These are phyloP conservation scores for Emys orbicularis DNA, from an alignment of 2,797 vertebrate species.

Conservation along the genomic window DNA sequence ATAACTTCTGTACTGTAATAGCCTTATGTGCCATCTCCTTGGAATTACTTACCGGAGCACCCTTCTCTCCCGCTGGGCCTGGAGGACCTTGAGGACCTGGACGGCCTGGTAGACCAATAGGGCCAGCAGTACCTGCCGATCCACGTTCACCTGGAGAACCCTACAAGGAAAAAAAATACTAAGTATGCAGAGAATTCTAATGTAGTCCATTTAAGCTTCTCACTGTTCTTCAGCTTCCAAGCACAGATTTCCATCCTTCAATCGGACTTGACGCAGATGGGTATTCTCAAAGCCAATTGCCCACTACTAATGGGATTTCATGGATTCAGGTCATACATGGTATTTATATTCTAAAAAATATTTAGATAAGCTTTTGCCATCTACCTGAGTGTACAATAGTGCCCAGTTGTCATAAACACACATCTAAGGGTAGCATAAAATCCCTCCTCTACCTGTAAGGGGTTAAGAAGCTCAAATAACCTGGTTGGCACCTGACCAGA, in stretches of 20 bases:
- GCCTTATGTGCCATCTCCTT: background rate
- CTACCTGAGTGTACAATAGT: background rate
- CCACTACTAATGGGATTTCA: background rate
- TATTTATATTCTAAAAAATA: background rate
- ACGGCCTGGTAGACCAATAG: slow-evolving; percentile 94
- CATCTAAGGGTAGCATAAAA: too few relatives aligned
- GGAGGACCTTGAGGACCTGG: slow-evolving; percentile 96
- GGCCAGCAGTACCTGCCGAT: slow-evolving; percentile 91
- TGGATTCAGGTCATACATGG: background rate
- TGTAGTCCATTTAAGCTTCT: background rate
- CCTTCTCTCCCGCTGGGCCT: slow-evolving; percentile 97
- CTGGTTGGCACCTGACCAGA: too few relatives aligned
- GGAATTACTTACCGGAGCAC: slow-evolving; percentile 90
- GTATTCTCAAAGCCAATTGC: background rate
- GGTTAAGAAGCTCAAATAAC: too few relatives aligned
- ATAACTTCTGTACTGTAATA: background rate
- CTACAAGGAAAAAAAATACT: slow-evolving; percentile 58
- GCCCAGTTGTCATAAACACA: too few relatives aligned
- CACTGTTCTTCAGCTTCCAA: background rate
- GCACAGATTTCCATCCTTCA: background rate
- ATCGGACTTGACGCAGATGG: background rate
- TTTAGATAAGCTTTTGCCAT: background rate
- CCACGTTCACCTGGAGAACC: slow-evolving; percentile 97
- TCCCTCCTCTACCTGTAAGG: too few relatives aligned
- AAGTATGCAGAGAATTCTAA: background rate